Evolutionary conservation across 2,113 vertebrate genomes (phyloP), one percentile per base, ranked within the genome.

Genomic region (Rana temporaria): DNA sequence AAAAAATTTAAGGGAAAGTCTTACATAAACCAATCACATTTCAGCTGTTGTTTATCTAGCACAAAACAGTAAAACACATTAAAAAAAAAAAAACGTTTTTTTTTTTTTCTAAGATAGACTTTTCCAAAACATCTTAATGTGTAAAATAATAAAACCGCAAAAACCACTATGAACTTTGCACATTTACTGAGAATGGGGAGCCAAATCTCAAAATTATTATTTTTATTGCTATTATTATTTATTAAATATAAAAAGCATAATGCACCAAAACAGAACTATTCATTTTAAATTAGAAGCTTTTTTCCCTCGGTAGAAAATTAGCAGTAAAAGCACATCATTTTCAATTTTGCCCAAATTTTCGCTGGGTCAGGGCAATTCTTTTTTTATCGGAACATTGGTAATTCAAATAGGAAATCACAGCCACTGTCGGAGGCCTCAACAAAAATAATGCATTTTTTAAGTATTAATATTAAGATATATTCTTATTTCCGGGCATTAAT

Each of bases 281-380:
- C 71, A 71, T 81, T 81, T 81, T 81, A 81, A 81, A 81, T 81
- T 71, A 81, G 68, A 81, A 64, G 55, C 57, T n/a, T 72, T 71
- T 6, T 81, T 81, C 9, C 52, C 32, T 64, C 26, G 42, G 14
- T 38, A 62, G 56, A 80, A 80, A 80, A 70, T 80, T 70, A 80
- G 32, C 66, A 70, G 59, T 38, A 20, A 70, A 80, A 60, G 22
- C 56, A 60, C 65, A 79, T 69, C 55, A 60, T 70, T 80, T 80
- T 24, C 53, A 17, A 42, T 70, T 62, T 70, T 70, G 19, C 22
- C 78, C 66, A 59, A 69, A 30, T 79, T 79, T 79, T 70, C 48
- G 68, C 55, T 79, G 78, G 78, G 78, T 79, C 65, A 59, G 38
- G 17, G 48, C 53, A 68, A 79, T 68, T 68, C 60, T 59, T 48